phyloP scores from a whole-genome alignment of 2,888 invertebrate genomes.

The Drosophila engyochracea region DNA sequence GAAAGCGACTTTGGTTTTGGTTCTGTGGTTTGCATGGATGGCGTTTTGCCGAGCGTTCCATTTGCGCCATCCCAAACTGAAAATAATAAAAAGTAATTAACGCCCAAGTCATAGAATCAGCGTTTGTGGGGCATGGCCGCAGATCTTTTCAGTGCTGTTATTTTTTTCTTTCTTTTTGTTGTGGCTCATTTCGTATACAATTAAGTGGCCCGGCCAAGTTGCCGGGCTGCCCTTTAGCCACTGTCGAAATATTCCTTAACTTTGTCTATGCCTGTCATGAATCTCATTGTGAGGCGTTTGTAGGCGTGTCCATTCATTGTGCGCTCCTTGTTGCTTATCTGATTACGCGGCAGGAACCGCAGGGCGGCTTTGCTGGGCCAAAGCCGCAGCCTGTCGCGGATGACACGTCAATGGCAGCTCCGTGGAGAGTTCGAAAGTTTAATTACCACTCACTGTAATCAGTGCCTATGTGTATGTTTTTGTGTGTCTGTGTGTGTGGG shows the following conservation, averaged over 20 bases:
- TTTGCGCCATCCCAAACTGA: conserved; percentile 63
- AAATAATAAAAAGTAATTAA: conserved; percentile 83
- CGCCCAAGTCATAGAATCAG: conserved; percentile 70
- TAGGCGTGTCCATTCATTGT: conserved; percentile 50
- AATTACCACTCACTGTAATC: conserved; percentile 81
- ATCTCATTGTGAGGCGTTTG: conserved; percentile 61
- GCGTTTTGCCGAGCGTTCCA: conserved; percentile 25
- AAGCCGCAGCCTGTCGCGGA: conserved; percentile 44
- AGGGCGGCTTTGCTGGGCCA: conserved; percentile 39
- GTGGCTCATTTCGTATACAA: conserved; percentile 77
- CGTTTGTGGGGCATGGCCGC: conserved; percentile 44
- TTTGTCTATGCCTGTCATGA: conserved; percentile 72
- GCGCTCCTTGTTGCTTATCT: conserved; percentile 62
- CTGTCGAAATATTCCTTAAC: conserved; percentile 53
- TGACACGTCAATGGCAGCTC: conserved; percentile 72
- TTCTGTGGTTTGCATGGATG: conserved; percentile 23
- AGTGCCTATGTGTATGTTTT: conserved; percentile 35
- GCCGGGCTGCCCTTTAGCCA: conserved; percentile 51
- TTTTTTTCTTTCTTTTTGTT: conserved; percentile 24
- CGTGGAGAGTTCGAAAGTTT: conserved; percentile 81
- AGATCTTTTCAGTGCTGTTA: not conserved
- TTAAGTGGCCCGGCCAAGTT: conserved; percentile 67
- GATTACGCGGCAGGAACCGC: conserved; percentile 66
- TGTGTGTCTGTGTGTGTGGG: conserved; percentile 21
- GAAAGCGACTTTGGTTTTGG: conserved; percentile 56